Evolutionary conservation across 2,888 invertebrate genomes (phyloP), one percentile per base, ranked within the genome.

Genomic region (Lithophane socia): DNA sequence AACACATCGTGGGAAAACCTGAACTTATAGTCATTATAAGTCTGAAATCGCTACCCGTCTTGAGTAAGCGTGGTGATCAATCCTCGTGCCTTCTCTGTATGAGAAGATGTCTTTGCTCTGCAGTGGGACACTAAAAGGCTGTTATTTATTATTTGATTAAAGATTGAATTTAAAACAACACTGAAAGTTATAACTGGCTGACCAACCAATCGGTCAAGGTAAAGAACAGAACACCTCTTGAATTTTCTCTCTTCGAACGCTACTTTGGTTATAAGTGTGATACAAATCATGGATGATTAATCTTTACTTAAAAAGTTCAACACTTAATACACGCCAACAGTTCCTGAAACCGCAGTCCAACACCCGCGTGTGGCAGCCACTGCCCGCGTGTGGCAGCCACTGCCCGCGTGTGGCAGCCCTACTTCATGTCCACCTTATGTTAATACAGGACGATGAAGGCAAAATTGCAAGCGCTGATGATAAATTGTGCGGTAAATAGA

Each of bases 401-500:
- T 29, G 29, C 0, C 12, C 8, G 21, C 42, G 56, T 47, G 76
- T 58, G 78, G 73, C 60, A 63, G 65, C 71, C 73, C 83, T 73
- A 12, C 37, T 66, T 69, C 67, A 49, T 54, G 71, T 75, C 79
- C 79, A 85, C 80, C 86, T 82, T 79, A 86, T 80, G 83, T 86
- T 86, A 88, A 81, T 82, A 65, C 70, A 82, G 77, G 82, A 82
- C 79, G 88, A 88, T 90, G 87, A 90, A 88, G 86, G 89, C 85
- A 82, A 90, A 90, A 89, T 89, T 88, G 87, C 88, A 86, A 81
- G 66, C 72, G 21, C 58, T 80, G 80, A 85, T 90, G 90, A 89
- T 90, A 90, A 90, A 91, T 86, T 81, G 85, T 80, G 83, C 75
- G 84, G 83, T 86, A 87, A 90, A 90, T 89, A 90, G 87, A 89